A percentile compares a stretch with the other conserved stretches of the same genome.
Evolutionary conservation across 1,140 invertebrate genomes (phyloP).

Genomic region (Chionoecetes opilio): DNA sequence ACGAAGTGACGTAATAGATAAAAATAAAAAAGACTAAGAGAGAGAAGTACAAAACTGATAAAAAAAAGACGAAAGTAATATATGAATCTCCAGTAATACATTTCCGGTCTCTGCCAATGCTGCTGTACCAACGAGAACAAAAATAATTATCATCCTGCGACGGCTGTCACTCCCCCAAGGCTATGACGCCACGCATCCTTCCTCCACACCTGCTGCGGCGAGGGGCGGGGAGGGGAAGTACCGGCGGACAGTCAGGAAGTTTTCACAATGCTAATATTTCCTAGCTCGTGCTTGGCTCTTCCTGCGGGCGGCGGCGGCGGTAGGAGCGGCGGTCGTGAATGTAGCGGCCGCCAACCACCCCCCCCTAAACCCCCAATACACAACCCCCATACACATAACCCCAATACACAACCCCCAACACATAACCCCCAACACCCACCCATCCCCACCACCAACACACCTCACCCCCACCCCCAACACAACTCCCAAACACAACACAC

Average conservation of each 20-base stretch:
- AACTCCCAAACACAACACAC: too few relatives aligned
- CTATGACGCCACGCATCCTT: background rate
- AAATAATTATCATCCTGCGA: background rate
- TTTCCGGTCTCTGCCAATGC: background rate
- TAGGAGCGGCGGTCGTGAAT: background rate
- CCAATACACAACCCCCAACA: too few relatives aligned
- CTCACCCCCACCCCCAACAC: too few relatives aligned
- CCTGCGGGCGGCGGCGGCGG: background rate
- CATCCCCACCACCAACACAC: too few relatives aligned
- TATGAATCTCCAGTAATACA: background rate
- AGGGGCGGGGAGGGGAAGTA: background rate
- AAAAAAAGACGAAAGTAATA: background rate
- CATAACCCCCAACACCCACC: too few relatives aligned
- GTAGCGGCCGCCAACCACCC: background rate
- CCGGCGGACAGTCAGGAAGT: background rate
- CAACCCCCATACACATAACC: too few relatives aligned
- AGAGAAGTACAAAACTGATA: background rate
- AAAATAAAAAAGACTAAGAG: background rate
- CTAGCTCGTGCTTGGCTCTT: background rate
- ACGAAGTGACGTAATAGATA: background rate
- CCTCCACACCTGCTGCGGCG: background rate
- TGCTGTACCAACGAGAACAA: background rate
- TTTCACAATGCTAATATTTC: constrained; percentile 30
- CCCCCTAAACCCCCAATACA: too few relatives aligned
- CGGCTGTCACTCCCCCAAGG: background rate